Conservation (phyloP, 2,797 vertebrate genomes). For the Apodemus agrarius region DNA sequence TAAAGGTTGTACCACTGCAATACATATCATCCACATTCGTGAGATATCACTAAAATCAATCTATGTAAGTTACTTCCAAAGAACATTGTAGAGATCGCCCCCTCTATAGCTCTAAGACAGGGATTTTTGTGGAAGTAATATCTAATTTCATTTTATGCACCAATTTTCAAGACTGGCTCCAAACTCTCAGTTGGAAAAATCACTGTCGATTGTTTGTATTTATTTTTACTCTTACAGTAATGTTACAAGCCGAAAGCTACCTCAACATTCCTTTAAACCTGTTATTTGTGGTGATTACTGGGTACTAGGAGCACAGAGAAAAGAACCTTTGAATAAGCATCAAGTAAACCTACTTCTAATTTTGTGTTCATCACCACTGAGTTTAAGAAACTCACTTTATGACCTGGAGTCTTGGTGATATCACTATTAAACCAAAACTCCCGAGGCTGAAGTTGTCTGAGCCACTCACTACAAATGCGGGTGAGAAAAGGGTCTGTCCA, state of each 20-base stretch:
- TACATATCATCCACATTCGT: neutral
- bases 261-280: neutral
- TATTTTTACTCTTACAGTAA: conserved; percentile 28
- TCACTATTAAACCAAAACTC: neutral
- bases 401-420: neutral
- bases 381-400: neutral
- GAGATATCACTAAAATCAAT: conserved; percentile 39
- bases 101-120: neutral
- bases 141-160: conserved; percentile 20
- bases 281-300: neutral
- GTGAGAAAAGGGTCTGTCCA: neutral
- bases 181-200: conserved; percentile 17
- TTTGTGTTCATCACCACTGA: neutral
- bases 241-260: neutral
- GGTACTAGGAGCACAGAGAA: neutral
- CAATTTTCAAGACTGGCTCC: neutral
- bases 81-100: neutral
- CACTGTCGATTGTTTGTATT: neutral
- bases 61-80: conserved; percentile 9
- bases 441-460: neutral
- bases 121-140: neutral
- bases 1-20: neutral
- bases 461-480: neutral
- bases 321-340: neutral
- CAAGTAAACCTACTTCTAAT: neutral